Evolutionary conservation across 23 tunicate genomes (phyloP).

Genomic region (Ascidia mentula): DNA sequence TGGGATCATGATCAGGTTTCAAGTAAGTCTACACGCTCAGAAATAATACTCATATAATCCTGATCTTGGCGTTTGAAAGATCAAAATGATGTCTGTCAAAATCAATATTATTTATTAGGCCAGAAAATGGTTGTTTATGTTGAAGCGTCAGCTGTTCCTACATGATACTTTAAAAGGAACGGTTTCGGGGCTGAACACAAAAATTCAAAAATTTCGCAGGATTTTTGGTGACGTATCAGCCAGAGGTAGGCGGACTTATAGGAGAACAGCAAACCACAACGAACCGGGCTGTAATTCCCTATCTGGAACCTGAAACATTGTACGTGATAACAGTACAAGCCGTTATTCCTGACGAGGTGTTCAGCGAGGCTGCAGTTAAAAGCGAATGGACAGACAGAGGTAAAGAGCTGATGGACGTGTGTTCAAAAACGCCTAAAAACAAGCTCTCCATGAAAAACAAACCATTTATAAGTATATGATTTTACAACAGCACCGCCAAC

Average conservation of each 20-base stretch:
- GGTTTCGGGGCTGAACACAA: too few relatives aligned
- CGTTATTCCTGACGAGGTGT: not conserved
- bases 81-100: too few relatives aligned
- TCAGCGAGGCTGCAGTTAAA: not conserved
- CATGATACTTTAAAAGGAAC: too few relatives aligned
- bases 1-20: conserved; percentile 5
- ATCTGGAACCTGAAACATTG: conserved; percentile 3
- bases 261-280: not conserved
- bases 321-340: conserved; percentile 15
- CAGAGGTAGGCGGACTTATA: not conserved
- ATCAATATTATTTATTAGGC: too few relatives aligned
- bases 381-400: conserved; percentile 1
- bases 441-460: not conserved
- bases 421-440: not conserved
- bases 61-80: too few relatives aligned
- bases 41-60: too few relatives aligned
- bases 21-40: not conserved
- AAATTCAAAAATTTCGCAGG: too few relatives aligned
- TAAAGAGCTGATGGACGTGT: not conserved
- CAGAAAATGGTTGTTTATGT: too few relatives aligned
- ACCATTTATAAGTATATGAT: not conserved
- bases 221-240: not conserved
- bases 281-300: not conserved
- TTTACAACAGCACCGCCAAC: not conserved
- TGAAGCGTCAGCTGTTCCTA: too few relatives aligned